Percentiles rank a stretch among this genome's conserved stretches.
phyloP scores from a whole-genome alignment of 2,797 vertebrate genomes.

The Platalea minor region DNA sequence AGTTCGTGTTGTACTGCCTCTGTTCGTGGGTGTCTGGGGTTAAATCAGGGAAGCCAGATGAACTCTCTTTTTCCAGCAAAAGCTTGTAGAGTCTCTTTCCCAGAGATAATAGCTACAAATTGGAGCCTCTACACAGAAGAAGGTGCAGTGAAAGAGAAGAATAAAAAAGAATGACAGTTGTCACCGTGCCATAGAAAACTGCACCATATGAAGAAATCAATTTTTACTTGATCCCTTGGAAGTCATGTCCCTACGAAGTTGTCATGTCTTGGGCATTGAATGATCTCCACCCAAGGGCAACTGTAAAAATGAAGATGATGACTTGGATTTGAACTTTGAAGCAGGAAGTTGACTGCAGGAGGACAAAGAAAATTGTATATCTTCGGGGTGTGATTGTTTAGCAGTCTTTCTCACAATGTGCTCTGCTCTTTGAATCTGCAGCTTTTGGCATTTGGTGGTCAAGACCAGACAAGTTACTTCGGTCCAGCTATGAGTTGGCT shows the following conservation, averaged over 20 bases:
- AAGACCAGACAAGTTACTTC: constrained; percentile 14
- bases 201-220: background rate
- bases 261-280: background rate
- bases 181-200: background rate
- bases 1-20: background rate
- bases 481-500: background rate
- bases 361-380: background rate
- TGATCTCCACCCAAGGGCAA: background rate
- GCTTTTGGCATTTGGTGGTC: background rate
- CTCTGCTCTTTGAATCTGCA: background rate
- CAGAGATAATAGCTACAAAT: background rate
- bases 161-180: background rate
- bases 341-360: background rate
- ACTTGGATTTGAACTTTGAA: constrained; percentile 13
- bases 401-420: background rate
- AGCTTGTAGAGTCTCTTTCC: background rate
- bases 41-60: background rate
- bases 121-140: background rate
- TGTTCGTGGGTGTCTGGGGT: background rate
- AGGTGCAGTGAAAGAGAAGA: background rate
- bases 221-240: background rate
- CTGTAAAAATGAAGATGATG: background rate
- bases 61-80: background rate
- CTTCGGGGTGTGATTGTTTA: constrained; percentile 40
- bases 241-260: background rate